Evolutionary conservation across 2,888 invertebrate genomes (phyloP), one percentile per base, ranked within the genome.

Genomic region (Campopleginae sp.): DNA sequence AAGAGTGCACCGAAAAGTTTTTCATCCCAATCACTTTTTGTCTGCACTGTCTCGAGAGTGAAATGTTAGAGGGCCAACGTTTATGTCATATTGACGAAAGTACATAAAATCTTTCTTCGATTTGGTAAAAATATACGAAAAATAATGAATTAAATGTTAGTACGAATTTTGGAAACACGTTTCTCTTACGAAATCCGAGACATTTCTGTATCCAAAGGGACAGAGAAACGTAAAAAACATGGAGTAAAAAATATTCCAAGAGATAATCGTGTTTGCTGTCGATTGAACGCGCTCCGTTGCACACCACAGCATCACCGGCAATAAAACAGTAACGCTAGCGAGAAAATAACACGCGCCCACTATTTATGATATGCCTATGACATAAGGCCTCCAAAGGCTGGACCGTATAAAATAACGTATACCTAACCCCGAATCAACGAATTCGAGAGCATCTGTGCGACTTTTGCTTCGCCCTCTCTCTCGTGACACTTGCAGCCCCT

Each of bases 381-480:
- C 82, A 85, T 82, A 82, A 71, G 82, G 85, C 72, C 71, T 27
- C 65, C 58, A 46, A 66, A 80, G 72, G 61, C 74, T 68, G 58
- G 48, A 76, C 46, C 75, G 70, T 75, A 82, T 82, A 80, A 82
- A 82, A 85, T 66, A 85, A 82, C 85, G 80, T 78, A 68, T 44
- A 82, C 82, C 71, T 76, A 75, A 78, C 79, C 76, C 85, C 76
- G 76, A 63, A 72, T 27, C 65, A 33, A 80, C 51, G 76, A 74
- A 42, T 68, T 65, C 72, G 85, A 80, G 85, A 80, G 85, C 85
- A 85, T 85, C 85, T 85, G 85, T 82, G n/a, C n/a, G 85, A 85
- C 85, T 85, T 75, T 81, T 71, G 51, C 27, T 31, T 79, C 54
- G 33, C 72, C 78, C 72, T 81, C 54, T 65, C 70, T 82, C 80